A percentile compares a stretch with the other conserved stretches of the same genome.
Conservation (phyloP, 2,888 invertebrate genomes). For the Hirtodrosophila histrioides region DNA sequence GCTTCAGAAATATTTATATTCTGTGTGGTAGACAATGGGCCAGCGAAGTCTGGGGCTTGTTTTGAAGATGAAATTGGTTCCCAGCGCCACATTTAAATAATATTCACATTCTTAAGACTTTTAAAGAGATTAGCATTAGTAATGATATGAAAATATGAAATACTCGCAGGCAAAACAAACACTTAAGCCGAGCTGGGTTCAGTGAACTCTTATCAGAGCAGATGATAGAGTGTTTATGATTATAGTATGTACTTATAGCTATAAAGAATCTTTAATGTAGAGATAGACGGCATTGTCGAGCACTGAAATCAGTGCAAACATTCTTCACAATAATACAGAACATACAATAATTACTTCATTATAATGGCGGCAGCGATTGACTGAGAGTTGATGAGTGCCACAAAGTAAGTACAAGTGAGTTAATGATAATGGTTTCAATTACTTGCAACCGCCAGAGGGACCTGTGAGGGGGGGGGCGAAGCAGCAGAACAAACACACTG, state of each 20-base stretch:
- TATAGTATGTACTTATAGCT: not conserved
- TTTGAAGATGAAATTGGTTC: slow-evolving; percentile 18
- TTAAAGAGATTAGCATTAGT: slow-evolving; percentile 58
- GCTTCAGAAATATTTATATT: not conserved
- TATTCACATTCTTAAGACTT: slow-evolving; percentile 54
- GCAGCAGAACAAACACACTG: slow-evolving; percentile 26
- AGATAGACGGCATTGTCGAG: slow-evolving; percentile 33
- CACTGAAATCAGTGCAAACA: slow-evolving; percentile 58
- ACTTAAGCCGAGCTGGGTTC: slow-evolving; percentile 49
- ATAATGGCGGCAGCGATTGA: slow-evolving; percentile 67
- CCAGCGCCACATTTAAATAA: slow-evolving; percentile 59
- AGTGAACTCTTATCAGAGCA: slow-evolving; percentile 65
- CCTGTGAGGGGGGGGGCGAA: not conserved
- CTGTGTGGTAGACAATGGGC: not conserved
- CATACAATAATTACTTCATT: slow-evolving; percentile 71
- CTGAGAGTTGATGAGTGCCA: slow-evolving; percentile 30
- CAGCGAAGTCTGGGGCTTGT: not conserved
- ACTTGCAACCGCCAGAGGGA: slow-evolving; percentile 32
- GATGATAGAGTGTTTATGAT: not conserved
- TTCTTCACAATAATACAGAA: slow-evolving; percentile 54
- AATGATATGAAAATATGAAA: slow-evolving; percentile 27
- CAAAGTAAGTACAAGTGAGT: slow-evolving; percentile 47
- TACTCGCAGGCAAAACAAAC: not conserved
- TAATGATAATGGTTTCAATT: slow-evolving; percentile 78
- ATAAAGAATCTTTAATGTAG: not conserved